Evolutionary conservation across 2,113 vertebrate genomes (phyloP), one percentile per base, ranked within the genome.

Genomic region (Sorex araneus): DNA sequence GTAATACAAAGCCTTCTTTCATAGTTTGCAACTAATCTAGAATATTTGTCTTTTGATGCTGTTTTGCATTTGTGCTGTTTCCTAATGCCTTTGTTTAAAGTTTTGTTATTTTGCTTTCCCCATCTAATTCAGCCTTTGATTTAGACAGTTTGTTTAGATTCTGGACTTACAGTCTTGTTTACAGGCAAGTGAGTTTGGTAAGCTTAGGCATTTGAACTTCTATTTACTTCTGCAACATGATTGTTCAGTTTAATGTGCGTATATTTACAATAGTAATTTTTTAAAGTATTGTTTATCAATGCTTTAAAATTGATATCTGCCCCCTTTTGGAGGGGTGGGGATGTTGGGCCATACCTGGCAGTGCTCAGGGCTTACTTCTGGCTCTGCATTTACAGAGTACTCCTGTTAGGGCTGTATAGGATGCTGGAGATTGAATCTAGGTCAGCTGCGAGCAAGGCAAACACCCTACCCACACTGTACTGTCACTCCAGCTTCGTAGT

Each of bases 231-330:
- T 87, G 36, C 9, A 87, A 69, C 84, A 45, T 76, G 80, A 32
- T 95, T 8, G 34, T 36, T 86, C 21, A 8, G 1, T 71, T 74
- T 89, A 13, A 50, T 78, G 2, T 70, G 12, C 34, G 16, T 50
- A 15, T 74, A 21, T 30, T 4, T 36, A n/a, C 30, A 21, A 71
- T 60, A 36, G 78, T 90, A 63, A 64, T 83, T 32, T 89, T 87
- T 23, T 50, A 89, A 64, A 93, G 16, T 12, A 54, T 73, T 94
- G 32, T 2, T 90, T 92, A n/a, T n/a, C n/a, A n/a, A n/a, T 86
- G 43, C 57, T 8, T 88, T 36, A 47, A 92, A 89, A 34, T 66
- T 54, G 57, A 23, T 21, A 60, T 1, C 18, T 60, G 57, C 57
- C 19, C 47, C 8, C 4, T 60, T 21, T 19, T 7, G 57, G 18